These are phyloP conservation scores for Vimba vimba DNA, from an alignment of 2,113 vertebrate species.

Conservation along the genomic window DNA sequence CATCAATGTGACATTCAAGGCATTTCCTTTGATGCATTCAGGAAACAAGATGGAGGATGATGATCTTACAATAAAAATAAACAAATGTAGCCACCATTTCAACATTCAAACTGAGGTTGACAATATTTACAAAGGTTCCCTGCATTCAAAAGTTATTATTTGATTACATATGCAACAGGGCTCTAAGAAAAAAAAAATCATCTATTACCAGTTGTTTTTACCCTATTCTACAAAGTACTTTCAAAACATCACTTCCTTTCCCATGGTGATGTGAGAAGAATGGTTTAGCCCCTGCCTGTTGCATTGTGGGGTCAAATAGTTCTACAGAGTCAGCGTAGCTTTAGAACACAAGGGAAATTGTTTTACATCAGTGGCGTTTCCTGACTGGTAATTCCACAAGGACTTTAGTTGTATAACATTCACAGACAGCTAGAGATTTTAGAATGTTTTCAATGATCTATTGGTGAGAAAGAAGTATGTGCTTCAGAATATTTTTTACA, in stretches of 20 bases:
- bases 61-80: not conserved
- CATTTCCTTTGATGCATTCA: not conserved
- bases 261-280: constrained; percentile 49
- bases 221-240: constrained; percentile 53
- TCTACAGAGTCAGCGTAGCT: constrained; percentile 57
- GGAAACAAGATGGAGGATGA: not conserved
- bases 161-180: not conserved
- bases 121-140: not conserved
- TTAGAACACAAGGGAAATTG: constrained; percentile 69
- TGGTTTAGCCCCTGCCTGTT: constrained; percentile 47
- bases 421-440: not conserved
- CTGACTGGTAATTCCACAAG: constrained; percentile 58
- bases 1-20: not conserved
- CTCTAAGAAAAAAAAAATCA: not conserved
- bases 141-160: not conserved
- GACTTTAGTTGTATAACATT: constrained; percentile 4
- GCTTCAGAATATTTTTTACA: not conserved
- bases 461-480: not conserved
- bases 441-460: not conserved
- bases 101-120: not conserved
- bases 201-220: not conserved
- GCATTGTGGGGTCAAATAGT: constrained; percentile 57
- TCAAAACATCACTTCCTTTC: constrained; percentile 60
- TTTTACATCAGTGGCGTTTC: constrained; percentile 64
- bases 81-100: not conserved